These are phyloP conservation scores for Patiria pectinifera DNA, from an alignment of 53 echinoderm and acorn worm species.

Conservation along the genomic window DNA sequence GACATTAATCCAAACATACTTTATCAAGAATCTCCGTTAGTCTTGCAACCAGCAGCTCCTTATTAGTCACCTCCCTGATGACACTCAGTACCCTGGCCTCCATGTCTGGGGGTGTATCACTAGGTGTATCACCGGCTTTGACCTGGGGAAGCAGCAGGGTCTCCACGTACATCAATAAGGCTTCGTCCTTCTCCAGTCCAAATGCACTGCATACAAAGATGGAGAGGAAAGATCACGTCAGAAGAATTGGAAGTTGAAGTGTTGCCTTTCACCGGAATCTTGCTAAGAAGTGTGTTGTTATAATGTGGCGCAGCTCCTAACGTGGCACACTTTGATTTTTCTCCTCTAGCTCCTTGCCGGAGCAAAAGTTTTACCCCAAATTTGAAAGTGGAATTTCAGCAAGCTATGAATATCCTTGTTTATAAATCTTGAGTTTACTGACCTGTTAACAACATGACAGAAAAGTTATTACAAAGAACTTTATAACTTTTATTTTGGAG, in stretches of 20 bases:
- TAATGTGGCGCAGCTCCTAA: too few relatives aligned
- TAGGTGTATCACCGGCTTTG: constrained; percentile 16
- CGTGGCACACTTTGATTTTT: too few relatives aligned
- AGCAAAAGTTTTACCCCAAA: too few relatives aligned
- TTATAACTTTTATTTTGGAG: too few relatives aligned
- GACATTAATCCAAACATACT: constrained; percentile 46
- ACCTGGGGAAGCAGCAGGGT: constrained; percentile 59
- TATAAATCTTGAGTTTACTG: too few relatives aligned
- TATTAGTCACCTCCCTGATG: constrained; percentile 66
- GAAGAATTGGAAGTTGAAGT: background rate
- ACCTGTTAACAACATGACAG: too few relatives aligned
- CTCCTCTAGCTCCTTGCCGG: too few relatives aligned
- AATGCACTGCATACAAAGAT: constrained; percentile 70
- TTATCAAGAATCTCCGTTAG: constrained; percentile 72
- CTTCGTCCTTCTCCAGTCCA: constrained; percentile 73
- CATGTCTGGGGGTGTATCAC: constrained; percentile 44
- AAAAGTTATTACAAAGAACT: too few relatives aligned
- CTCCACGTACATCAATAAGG: constrained; percentile 79
- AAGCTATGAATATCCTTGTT: too few relatives aligned
- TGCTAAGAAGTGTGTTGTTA: too few relatives aligned
- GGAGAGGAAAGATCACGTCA: background rate
- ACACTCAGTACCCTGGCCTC: constrained; percentile 62
- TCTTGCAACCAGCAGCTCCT: constrained; percentile 59
- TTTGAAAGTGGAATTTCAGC: too few relatives aligned
- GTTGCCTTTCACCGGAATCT: background rate